Percentiles rank a stretch among this genome's conserved stretches.
These are phyloP conservation scores for Myzus persicae DNA, from an alignment of 1,140 invertebrate genomes.

Conservation along the genomic window DNA sequence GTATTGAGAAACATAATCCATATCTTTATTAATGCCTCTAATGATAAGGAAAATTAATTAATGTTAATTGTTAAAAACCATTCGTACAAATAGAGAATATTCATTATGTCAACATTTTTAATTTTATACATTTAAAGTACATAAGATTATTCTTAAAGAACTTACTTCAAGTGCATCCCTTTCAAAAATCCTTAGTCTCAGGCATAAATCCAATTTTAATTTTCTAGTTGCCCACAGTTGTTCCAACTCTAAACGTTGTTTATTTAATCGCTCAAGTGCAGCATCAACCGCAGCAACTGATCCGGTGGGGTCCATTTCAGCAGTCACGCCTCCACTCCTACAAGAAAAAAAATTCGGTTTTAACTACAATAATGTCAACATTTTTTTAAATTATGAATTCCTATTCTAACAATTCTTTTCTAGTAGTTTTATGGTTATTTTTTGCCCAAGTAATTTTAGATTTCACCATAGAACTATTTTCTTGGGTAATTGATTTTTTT, in stretches of 20 bases:
- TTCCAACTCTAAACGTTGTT: slow-evolving; percentile 87
- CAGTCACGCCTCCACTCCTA: slow-evolving; percentile 65
- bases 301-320: slow-evolving; percentile 67
- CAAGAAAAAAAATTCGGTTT: slow-evolving; percentile 29
- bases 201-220: slow-evolving; percentile 86
- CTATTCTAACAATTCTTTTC: neutral
- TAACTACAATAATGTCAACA: neutral
- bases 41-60: neutral
- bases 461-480: slow-evolving; percentile 37
- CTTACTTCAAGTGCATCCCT: slow-evolving; percentile 57
- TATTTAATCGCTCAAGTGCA: slow-evolving; percentile 84
- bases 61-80: neutral
- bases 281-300: slow-evolving; percentile 84
- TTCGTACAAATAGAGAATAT: neutral
- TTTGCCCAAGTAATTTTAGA: slow-evolving; percentile 19
- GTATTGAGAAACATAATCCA: neutral
- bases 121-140: neutral
- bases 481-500: neutral
- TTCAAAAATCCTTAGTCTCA: slow-evolving; percentile 75
- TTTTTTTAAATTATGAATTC: neutral
- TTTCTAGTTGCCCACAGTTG: slow-evolving; percentile 91
- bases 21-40: neutral
- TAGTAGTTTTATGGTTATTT: neutral
- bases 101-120: neutral
- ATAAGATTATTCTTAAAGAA: neutral